Base-by-base conservation (phyloP, 2,113 vertebrate genomes). In the Strigops habroptila region DNA sequence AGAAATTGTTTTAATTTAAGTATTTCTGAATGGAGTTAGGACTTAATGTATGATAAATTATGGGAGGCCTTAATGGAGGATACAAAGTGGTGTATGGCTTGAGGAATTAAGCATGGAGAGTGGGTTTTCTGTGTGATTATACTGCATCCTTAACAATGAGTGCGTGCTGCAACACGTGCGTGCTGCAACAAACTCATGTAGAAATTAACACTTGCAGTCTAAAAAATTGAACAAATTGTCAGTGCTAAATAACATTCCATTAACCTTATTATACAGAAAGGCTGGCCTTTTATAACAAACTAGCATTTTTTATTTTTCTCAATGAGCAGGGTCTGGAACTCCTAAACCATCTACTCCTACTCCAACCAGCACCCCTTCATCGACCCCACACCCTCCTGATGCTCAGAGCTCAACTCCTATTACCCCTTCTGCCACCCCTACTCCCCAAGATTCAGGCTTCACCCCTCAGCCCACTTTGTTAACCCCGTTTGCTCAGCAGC, bases 271-370 rank as follows among this genome's bases (percentile, higher is more conserved):
- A 97, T 97, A 94, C 76, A 60, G 92, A 97, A 97, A 97, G 95
- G 93, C 90, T 97, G 97, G 97, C 97, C 97, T 98, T 98, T 98
- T 98, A 96, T 98, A 98, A 98, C 98, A 96, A 98, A 98, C 98
- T 97, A 98, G 98, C 96, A 96, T 96, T 98, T 97, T 98, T 98
- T 98, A 96, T 98, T 97, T 98, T 93, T 97, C 94, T 98, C 97
- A 98, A 98, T 98, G 97, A 98, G 97, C 96, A 99, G 99, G 99
- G 98, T 99, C 99, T 95, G 99, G 99, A 97, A 99, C 99, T 97
- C 99, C 99, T 95, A 99, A 99, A 98, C 98, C 99, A 98, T 99
- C 99, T 97, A 98, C 99, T 95, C 99, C 99, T 97, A 99, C 99
- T 82, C 99, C 99, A 97, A 99, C 98, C 96, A 99, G 98, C 98